These are phyloP conservation scores for Orthosia incerta DNA, from an alignment of 2,888 invertebrate species.

Conservation along the genomic window DNA sequence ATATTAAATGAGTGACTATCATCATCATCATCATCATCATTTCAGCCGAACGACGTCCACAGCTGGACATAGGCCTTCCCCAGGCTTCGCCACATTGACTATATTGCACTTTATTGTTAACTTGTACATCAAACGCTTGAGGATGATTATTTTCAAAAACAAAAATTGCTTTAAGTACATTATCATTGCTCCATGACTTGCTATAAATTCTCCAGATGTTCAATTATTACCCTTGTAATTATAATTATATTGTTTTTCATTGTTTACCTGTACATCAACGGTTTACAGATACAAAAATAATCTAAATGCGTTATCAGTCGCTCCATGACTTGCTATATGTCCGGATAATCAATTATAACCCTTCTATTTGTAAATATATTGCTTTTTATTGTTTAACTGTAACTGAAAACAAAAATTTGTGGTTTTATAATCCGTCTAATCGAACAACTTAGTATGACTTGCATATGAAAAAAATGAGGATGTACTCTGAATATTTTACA, in stretches of 20 bases:
- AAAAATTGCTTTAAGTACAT: not conserved
- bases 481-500: not conserved
- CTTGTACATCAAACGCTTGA: not conserved
- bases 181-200: not conserved
- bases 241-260: conserved; percentile 8
- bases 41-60: too few species aligned
- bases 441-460: not conserved
- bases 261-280: not conserved
- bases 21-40: too few species aligned
- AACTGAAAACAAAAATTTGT: not conserved
- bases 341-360: not conserved
- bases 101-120: not conserved
- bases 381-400: conserved; percentile 3
- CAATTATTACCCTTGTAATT: conserved; percentile 5
- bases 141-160: not conserved
- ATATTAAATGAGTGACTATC: not conserved
- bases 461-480: not conserved
- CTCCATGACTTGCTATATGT: too few species aligned
- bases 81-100: too few species aligned
- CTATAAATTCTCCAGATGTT: not conserved
- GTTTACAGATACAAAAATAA: too few species aligned
- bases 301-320: too few species aligned
- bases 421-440: not conserved
- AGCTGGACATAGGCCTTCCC: too few species aligned
- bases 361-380: conserved; percentile 3